A percentile compares a stretch with the other conserved stretches of the same genome.
phyloP scores from a whole-genome alignment of 2,888 invertebrate genomes.

The Mayetiola destructor region DNA sequence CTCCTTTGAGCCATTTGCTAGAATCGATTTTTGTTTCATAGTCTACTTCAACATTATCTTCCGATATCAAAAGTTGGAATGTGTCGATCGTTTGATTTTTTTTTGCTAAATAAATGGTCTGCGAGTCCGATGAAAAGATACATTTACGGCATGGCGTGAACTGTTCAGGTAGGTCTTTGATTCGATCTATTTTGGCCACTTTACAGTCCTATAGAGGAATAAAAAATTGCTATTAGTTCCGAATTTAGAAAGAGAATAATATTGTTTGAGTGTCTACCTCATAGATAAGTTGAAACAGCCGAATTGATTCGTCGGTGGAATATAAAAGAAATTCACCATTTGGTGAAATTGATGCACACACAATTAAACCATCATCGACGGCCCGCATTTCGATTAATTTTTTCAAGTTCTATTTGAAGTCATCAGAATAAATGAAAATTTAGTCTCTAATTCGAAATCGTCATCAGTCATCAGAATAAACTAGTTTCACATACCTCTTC shows the following conservation, averaged over 20 bases:
- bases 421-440: slow-evolving; percentile 18
- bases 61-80: slow-evolving; percentile 27
- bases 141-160: slow-evolving; percentile 31
- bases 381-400: slow-evolving; percentile 56
- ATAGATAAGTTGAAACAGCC: slow-evolving; percentile 49
- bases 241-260: neutral
- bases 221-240: slow-evolving; percentile 13
- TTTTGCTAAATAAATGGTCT: slow-evolving; percentile 35
- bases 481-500: slow-evolving; percentile 20
- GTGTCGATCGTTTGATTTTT: slow-evolving; percentile 32
- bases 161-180: slow-evolving; percentile 32
- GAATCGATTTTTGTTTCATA: slow-evolving; percentile 25
- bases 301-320: slow-evolving; percentile 49
- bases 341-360: slow-evolving; percentile 53
- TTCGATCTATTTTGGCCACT: slow-evolving; percentile 25
- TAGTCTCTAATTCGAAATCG: too few species aligned
- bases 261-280: slow-evolving; percentile 28
- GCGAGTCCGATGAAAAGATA: slow-evolving; percentile 33
- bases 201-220: slow-evolving; percentile 21
- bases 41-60: slow-evolving; percentile 27
- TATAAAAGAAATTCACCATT: slow-evolving; percentile 60
- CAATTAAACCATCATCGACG: slow-evolving; percentile 48
- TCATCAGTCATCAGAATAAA: neutral
- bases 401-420: slow-evolving; percentile 41
- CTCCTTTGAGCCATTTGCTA: slow-evolving; percentile 35